Base-by-base conservation (phyloP, 2,888 invertebrate genomes). In the Hypercompe scribonia region DNA sequence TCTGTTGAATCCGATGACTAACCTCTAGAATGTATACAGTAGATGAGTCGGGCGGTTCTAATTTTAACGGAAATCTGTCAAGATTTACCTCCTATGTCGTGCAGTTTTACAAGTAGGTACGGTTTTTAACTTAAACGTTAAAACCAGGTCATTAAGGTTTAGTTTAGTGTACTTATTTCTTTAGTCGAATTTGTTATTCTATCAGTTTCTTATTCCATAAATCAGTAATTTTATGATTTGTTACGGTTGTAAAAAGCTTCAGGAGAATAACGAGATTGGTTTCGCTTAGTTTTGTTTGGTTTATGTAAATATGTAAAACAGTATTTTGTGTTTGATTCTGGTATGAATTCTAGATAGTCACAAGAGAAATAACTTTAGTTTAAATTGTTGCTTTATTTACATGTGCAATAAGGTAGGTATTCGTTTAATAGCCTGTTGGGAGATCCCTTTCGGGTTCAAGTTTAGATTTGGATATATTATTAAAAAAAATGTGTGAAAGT, bases 191-290 rank as follows among this genome's bases (percentile, higher is more conserved):
- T 33, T 72, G 69, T 79, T 72, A 63, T 74, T 76, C 74, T 54
- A 69, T 68, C 74, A 70, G 66, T 75, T 82, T 76, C 77, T 78
- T 69, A 82, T 76, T 75, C 71, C 81, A 75, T 78, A 83, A 80
- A 80, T 82, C 74, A 66, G 76, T 72, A 66, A 76, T 82, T 75
- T 78, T 71, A 74, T 80, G 77, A 84, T 82, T 84, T 78, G 75
- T 74, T 69, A 65, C 33, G 66, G 66, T 58, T 66, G 75, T 73
- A 68, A 50, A 66, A 54, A 67, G 72, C 65, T 72, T 74, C 10
- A 21, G 39, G 63, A n/a, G 24, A 73, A 63, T 75, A 65, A 74
- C 74, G 36, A 75, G 68, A 76, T 82, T 68, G 78, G 75, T 78
- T 76, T 71, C 68, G 66, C 36, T 10, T 70, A 61, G 71, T 71